Conservation (phyloP, 2,113 vertebrate species). For the Scophthalmus maximus region DNA sequence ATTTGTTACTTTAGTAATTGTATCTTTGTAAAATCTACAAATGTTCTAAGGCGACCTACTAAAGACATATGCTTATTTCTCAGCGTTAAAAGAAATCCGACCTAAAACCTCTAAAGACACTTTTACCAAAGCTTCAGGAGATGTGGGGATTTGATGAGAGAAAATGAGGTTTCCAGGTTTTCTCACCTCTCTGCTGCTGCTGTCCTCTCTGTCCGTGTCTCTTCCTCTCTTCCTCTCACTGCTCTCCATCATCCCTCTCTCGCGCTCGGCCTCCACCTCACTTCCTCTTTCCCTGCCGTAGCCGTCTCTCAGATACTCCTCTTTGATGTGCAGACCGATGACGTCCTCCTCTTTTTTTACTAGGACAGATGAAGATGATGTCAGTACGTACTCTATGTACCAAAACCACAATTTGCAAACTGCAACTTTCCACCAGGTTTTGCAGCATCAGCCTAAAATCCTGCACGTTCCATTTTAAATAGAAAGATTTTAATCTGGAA, state of each 20-base stretch:
- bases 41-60: no score
- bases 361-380: slow-evolving; percentile 4
- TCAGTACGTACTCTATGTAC: not conserved
- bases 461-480: no score
- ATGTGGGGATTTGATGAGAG: not conserved
- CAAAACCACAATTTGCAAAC: not conserved
- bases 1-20: no score
- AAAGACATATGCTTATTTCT: no score
- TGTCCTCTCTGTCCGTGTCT: slow-evolving; percentile 54
- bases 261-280: slow-evolving; percentile 47
- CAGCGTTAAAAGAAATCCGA: not conserved
- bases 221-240: slow-evolving; percentile 45
- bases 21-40: no score
- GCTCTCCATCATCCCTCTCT: slow-evolving; percentile 55
- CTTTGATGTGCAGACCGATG: slow-evolving; percentile 51
- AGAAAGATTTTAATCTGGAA: no score
- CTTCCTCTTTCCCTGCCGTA: slow-evolving; percentile 37
- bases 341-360: slow-evolving; percentile 66
- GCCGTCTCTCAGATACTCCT: slow-evolving; percentile 64
- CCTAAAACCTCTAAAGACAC: not conserved
- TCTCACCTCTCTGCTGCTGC: slow-evolving; percentile 77
- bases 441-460: not conserved
- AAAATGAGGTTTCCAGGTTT: not conserved
- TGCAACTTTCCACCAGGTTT: no score
- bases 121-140: not conserved